Base-by-base conservation (phyloP, 2,113 vertebrate genomes). In the Neopipo cinnamomea region DNA sequence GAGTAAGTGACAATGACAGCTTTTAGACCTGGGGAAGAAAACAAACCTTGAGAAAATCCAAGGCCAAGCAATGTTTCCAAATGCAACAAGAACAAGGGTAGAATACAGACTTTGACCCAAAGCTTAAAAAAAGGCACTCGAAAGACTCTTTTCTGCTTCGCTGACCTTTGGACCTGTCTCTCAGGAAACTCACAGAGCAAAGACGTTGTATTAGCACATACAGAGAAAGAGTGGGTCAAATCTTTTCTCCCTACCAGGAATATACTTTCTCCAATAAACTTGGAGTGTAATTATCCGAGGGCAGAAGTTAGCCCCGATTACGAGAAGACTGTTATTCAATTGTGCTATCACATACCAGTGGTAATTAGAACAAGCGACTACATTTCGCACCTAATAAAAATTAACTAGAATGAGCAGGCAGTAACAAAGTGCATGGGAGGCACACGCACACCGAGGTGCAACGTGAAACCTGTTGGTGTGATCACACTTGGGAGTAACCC, bases 371-470 rank as follows among this genome's bases (percentile, higher is more conserved):
- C 44, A 74, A 90, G 59, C 6, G 14, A 56, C 67, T 62, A 67
- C 67, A 33, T 88, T 85, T 95, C 92, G 68, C 78, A 90, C 63
- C 50, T 76, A 83, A 79, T 76, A 66, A 61, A 87, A 91, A 55
- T 25, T 35, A 88, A 85, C 0, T 2, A 89, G 79, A 72, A 33
- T 1, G 50, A 85, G 59, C 74, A 83, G 46, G 85, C 81, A 50
- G 59, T 55, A 82, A 71, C 63, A 16, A 67, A 79, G 62, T 2
- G 23, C 71, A 77, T 2, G 37, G 53, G n/a, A 93, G 25, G 41
- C 41, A 37, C 18, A 24, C 0, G 18, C 24, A 56, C 0, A 0
- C 11, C 0, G 7, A 82, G 81, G 62, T 9, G 55, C 44, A 11
- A 50, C 1, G 0, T 28, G 73, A 74, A 85, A 91, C 66, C 53